A percentile compares a stretch with the other conserved stretches of the same genome.
These are phyloP conservation scores for Pelobates fuscus DNA, from an alignment of 2,113 vertebrate genomes.

Conservation along the genomic window DNA sequence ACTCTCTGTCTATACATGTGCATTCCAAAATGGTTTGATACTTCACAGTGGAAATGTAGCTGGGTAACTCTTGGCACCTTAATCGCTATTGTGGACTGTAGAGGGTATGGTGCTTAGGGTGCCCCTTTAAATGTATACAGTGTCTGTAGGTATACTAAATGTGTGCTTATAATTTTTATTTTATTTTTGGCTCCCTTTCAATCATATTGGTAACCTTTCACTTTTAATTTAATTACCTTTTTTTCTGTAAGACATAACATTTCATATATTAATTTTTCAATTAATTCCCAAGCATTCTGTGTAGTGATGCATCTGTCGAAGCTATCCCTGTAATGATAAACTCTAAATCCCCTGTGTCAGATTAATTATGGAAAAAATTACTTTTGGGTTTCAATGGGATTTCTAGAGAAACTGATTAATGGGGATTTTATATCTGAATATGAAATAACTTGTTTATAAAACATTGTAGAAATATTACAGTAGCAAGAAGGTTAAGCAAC, in stretches of 20 bases:
- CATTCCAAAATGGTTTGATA: no score
- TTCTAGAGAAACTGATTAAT: conserved; percentile 2
- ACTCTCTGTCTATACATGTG: no score
- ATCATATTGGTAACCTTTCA: no score
- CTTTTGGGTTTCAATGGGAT: not conserved
- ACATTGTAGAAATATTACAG: conserved; percentile 58
- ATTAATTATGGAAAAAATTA: not conserved
- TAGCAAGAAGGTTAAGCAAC: conserved; percentile 66
- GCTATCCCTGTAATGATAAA: not conserved
- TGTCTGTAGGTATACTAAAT: no score
- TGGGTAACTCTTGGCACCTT: no score
- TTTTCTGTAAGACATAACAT: not conserved
- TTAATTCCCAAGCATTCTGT: not conserved
- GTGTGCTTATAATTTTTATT: no score
- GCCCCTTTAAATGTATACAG: no score
- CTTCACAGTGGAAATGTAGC: no score
- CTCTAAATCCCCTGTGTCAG: not conserved
- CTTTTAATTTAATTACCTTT: not conserved
- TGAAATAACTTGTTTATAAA: conserved; percentile 53
- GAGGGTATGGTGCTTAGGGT: no score
- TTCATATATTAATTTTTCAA: not conserved
- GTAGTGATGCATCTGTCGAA: not conserved
- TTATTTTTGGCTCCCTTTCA: no score
- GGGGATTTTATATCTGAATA: conserved; percentile 45
- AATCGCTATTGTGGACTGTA: no score